Conservation (phyloP, 1,140 invertebrate species). For the Calephelis nemesis region DNA sequence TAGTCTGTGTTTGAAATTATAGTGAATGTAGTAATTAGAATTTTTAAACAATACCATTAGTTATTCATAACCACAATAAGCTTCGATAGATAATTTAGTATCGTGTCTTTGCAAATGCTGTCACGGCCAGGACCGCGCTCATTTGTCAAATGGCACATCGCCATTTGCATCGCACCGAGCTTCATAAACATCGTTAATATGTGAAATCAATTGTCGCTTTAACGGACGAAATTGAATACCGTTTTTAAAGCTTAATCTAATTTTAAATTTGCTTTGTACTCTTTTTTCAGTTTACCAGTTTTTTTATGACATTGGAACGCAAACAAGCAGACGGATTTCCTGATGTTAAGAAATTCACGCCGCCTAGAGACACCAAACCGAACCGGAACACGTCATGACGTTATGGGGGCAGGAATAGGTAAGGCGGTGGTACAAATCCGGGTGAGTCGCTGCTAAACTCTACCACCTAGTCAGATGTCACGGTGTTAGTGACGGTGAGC, state of each 20-base stretch:
- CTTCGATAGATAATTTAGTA: constrained; percentile 12
- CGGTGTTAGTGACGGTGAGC: too few relatives aligned
- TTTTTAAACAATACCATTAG: not conserved
- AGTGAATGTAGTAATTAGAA: not conserved
- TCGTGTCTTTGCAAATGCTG: constrained; percentile 10
- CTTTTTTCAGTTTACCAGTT: too few relatives aligned
- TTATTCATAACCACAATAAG: not conserved
- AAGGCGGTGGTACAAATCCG: too few relatives aligned
- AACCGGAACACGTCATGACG: too few relatives aligned
- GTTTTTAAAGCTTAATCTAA: not conserved
- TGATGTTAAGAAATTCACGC: too few relatives aligned
- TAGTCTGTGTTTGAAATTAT: too few relatives aligned
- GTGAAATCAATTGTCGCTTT: constrained; percentile 14
- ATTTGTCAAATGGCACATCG: constrained; percentile 13
- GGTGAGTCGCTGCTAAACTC: too few relatives aligned
- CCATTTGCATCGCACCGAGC: constrained; percentile 4
- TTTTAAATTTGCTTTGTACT: not conserved
- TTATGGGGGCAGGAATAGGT: too few relatives aligned
- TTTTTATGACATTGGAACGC: too few relatives aligned
- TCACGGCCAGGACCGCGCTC: constrained; percentile 10
- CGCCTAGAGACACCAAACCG: too few relatives aligned
- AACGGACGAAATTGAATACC: not conserved
- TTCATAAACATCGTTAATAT: constrained; percentile 17
- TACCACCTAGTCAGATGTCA: too few relatives aligned
- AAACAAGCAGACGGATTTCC: too few relatives aligned